phyloP scores from a whole-genome alignment of 2,113 vertebrate genomes.

The Scartelaos histophorus region DNA sequence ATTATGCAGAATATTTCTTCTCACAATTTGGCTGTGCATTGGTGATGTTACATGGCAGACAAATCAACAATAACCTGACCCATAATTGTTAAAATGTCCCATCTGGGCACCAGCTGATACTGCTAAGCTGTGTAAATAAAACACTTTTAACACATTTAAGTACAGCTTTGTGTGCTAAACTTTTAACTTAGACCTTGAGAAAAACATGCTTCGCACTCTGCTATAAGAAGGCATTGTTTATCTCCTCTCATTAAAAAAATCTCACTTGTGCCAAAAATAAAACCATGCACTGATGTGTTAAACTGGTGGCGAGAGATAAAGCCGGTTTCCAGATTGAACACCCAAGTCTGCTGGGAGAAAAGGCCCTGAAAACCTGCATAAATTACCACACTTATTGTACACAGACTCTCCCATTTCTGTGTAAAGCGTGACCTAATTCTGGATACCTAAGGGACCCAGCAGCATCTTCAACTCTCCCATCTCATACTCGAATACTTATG shows the following conservation, averaged over 20 bases:
- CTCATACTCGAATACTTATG: conserved; percentile 37
- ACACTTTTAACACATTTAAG: conserved; percentile 19
- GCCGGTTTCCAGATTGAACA: conserved; percentile 55
- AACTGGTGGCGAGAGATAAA: conserved; percentile 25
- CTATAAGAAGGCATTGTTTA: conserved; percentile 46
- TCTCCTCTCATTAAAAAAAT: conserved; percentile 65
- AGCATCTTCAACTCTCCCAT: conserved; percentile 57
- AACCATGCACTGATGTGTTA: conserved; percentile 55
- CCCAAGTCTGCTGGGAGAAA: conserved; percentile 54
- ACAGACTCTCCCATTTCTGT: conserved; percentile 61
- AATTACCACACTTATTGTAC: conserved; percentile 62
- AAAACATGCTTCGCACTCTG: conserved; percentile 17
- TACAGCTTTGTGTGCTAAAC: conserved; percentile 25
- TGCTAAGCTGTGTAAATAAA: not conserved
- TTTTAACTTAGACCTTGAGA: conserved; percentile 36
- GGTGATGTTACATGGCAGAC: not conserved
- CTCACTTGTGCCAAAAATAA: conserved; percentile 62
- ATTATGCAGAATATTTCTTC: not conserved
- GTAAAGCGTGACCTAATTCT: conserved; percentile 72
- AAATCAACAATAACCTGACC: conserved; percentile 9
- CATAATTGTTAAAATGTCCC: not conserved
- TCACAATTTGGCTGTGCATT: not conserved
- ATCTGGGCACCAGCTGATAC: not conserved
- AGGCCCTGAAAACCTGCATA: conserved; percentile 68
- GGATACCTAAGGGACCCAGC: conserved; percentile 60